Base-by-base conservation (phyloP, 2,797 vertebrate species). In the Micrastur ruficollis region DNA sequence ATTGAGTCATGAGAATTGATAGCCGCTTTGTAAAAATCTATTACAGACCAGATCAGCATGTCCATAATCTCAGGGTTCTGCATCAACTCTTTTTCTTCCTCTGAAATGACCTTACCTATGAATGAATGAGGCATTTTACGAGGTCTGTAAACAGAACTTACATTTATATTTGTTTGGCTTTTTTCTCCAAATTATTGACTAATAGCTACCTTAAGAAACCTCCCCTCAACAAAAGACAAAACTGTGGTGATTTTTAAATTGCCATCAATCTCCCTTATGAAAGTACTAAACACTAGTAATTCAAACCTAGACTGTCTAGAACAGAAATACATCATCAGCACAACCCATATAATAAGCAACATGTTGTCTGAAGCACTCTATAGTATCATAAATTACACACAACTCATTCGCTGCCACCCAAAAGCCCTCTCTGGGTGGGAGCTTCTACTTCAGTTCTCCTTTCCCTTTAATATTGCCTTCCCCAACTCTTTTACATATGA, bases 1-100 rank as follows among this genome's bases (percentile, higher is more conserved):
- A 93, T 44, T 93, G 94, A 97, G 80, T 93, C 80, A 81, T 80
- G 86, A 97, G 82, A 98, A 97, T 95, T 97, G 97, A 98, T 93
- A 96, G 96, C 62, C 92, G 91, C 89, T 96, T 96, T 93, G 70
- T 88, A 95, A 97, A 98, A 97, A 96, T 97, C 94, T 97, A 94
- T 97, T 96, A 93, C 12, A 38, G 46, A 95, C 46, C 70, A 89
- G 73, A 97, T 96, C 90, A 88, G 66, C 91, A 92, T 68, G 94
- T 94, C 96, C 93, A 92, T 95, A 97, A 92, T 95, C 96, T 91
- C 87, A 94, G 78, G 50, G 91, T 95, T 96, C 93, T 96, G 91
- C 90, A 95, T 93, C 93, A 95, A 95, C 59, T 89, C 61, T 76
- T 94, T 82, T 89, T 90, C 59, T 56, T 93, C 65, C 50, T 86